Conservation (phyloP, 1,140 invertebrate genomes). For the Medauroidea extradentata region DNA sequence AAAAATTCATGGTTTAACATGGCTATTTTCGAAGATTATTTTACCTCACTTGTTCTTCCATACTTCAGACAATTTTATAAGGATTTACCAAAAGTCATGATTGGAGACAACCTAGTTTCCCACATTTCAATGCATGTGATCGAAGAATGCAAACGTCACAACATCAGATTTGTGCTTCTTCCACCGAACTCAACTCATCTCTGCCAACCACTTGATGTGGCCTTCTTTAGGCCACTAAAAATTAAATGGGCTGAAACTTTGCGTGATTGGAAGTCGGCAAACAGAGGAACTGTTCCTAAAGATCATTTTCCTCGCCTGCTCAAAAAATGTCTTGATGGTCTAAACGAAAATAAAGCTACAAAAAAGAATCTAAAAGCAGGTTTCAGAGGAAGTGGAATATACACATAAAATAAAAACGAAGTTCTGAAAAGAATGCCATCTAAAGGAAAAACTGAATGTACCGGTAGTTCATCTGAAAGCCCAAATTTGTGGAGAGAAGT, state of each 20-base stretch:
- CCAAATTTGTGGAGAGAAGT: too few species aligned
- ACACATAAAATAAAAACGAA: neutral
- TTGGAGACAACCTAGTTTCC: constrained; percentile 40
- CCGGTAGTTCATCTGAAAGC: too few species aligned
- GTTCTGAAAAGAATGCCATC: too few species aligned
- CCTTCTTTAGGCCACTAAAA: constrained; percentile 38
- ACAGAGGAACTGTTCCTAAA: constrained; percentile 51
- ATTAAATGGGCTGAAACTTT: constrained; percentile 38
- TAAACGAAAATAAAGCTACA: neutral
- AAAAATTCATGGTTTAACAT: too few species aligned
- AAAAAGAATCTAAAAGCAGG: neutral
- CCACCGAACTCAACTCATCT: constrained; percentile 43
- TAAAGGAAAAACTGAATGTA: too few species aligned
- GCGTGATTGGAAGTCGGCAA: constrained; percentile 23
- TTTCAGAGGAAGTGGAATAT: neutral
- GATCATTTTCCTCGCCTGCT: constrained; percentile 25
- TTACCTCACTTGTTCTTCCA: neutral
- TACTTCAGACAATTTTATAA: too few species aligned
- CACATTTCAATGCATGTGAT: constrained; percentile 38
- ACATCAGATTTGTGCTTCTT: constrained; percentile 40
- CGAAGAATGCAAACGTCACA: constrained; percentile 30
- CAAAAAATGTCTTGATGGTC: too few species aligned
- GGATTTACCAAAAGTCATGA: neutral
- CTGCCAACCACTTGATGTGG: constrained; percentile 43
- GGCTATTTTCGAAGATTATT: too few species aligned